phyloP scores from a whole-genome alignment of 2,113 vertebrate species.

The Sialia sialis region DNA sequence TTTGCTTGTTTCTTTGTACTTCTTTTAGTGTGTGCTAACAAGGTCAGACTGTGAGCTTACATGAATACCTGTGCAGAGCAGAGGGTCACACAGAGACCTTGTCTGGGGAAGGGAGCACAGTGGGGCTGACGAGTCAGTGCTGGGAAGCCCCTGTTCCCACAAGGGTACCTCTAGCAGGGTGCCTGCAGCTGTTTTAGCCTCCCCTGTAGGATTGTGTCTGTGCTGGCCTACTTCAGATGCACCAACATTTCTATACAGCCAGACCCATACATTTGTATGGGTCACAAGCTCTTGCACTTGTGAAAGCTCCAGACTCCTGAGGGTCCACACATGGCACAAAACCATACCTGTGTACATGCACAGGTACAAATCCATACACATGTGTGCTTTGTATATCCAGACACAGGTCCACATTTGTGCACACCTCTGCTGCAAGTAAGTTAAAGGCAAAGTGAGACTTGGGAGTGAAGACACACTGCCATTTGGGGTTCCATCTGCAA shows the following conservation, averaged over 20 bases:
- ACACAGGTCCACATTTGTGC: fast-evolving
- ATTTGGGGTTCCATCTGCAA: not conserved
- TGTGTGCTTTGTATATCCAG: not conserved
- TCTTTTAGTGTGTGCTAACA: not conserved
- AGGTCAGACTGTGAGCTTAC: not conserved
- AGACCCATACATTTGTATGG: not conserved
- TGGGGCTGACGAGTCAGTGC: not conserved
- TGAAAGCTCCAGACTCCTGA: not conserved
- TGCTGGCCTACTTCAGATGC: not conserved
- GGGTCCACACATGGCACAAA: not conserved
- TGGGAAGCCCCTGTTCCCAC: not conserved
- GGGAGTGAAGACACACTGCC: not conserved
- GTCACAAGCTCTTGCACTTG: not conserved
- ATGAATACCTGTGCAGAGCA: not conserved
- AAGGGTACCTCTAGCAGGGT: not conserved
- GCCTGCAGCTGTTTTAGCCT: not conserved
- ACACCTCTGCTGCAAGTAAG: fast-evolving
- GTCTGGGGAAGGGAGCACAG: not conserved
- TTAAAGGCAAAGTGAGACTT: not conserved
- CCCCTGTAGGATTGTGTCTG: not conserved
- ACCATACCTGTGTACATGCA: fast-evolving
- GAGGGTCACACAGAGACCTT: not conserved
- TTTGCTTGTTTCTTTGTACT: not conserved
- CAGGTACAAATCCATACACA: not conserved
- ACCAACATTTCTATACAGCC: not conserved